These are phyloP conservation scores for Pheosia tremula DNA, from an alignment of 2,888 invertebrate genomes.

Conservation along the genomic window DNA sequence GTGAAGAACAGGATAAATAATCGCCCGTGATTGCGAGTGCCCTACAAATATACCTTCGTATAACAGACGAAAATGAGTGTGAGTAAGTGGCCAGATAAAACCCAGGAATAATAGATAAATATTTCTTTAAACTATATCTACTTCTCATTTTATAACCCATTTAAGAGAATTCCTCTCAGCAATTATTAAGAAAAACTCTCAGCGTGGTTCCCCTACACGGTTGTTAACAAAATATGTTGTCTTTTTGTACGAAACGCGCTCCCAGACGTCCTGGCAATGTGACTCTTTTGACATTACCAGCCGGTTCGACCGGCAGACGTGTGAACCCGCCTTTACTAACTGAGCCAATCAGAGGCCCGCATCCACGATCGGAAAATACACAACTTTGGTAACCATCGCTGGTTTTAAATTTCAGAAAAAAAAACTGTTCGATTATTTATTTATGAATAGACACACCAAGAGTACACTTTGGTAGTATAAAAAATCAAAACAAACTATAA, in stretches of 20 bases:
- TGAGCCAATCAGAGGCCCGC: neutral
- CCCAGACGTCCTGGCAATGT: slow-evolving; percentile 60
- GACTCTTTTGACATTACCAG: slow-evolving; percentile 72
- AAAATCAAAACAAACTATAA: too few species aligned
- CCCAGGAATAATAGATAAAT: too few species aligned
- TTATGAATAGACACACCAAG: too few species aligned
- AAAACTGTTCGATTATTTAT: too few species aligned
- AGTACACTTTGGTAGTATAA: too few species aligned
- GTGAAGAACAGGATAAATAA: too few species aligned
- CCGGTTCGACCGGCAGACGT: slow-evolving; percentile 48
- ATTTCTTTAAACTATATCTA: too few species aligned
- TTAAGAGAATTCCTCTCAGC: neutral
- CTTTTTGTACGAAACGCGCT: slow-evolving; percentile 37
- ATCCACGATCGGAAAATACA: neutral
- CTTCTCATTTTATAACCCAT: neutral
- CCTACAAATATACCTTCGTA: too few species aligned
- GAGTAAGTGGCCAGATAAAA: too few species aligned
- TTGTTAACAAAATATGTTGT: slow-evolving; percentile 32
- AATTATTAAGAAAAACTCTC: neutral
- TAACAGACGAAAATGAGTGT: too few species aligned
- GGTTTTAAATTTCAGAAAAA: neutral
- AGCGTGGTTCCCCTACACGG: slow-evolving; percentile 23
- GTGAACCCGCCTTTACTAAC: slow-evolving; percentile 22
- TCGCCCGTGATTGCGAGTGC: too few species aligned
- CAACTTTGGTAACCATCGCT: neutral